These are phyloP conservation scores for Brachypalpus laphriformis DNA, from an alignment of 2,888 invertebrate genomes.

Conservation along the genomic window DNA sequence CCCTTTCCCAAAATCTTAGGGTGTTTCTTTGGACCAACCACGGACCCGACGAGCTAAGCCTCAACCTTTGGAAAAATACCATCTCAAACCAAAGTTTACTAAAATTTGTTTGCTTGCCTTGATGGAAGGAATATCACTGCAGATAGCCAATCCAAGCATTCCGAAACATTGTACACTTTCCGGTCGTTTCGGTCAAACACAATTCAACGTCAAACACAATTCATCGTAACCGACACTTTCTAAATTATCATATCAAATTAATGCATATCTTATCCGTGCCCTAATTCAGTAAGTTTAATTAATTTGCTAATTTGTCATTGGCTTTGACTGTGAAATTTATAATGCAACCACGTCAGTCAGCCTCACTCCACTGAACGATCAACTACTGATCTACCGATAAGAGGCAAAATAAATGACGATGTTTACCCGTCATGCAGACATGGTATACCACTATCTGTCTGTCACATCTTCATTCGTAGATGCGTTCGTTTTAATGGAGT, in stretches of 20 bases:
- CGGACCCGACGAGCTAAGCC: too few species aligned
- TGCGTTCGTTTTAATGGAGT: slow-evolving; percentile 31
- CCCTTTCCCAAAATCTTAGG: too few species aligned
- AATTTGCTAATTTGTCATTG: slow-evolving; percentile 68
- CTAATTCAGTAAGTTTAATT: slow-evolving; percentile 44
- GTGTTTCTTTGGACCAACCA: too few species aligned
- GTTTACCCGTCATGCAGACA: slow-evolving; percentile 46
- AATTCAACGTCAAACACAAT: not conserved
- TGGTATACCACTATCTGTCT: slow-evolving; percentile 45
- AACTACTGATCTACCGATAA: slow-evolving; percentile 56
- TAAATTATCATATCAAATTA: slow-evolving; percentile 55
- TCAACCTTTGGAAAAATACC: too few species aligned
- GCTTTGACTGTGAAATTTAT: slow-evolving; percentile 60
- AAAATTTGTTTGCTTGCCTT: too few species aligned
- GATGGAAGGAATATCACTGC: too few species aligned
- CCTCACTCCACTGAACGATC: slow-evolving; percentile 18
- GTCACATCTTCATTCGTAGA: slow-evolving; percentile 52
- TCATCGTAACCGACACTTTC: slow-evolving; percentile 39
- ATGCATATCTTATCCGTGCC: not conserved
- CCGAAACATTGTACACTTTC: too few species aligned
- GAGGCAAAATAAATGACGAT: slow-evolving; percentile 48
- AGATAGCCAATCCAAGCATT: too few species aligned
- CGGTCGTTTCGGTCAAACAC: too few species aligned
- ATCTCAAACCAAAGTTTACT: too few species aligned
- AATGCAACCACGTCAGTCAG: slow-evolving; percentile 41